Evolutionary conservation across 2,888 invertebrate species (phyloP).

Genomic region (Craniophora ligustri): DNA sequence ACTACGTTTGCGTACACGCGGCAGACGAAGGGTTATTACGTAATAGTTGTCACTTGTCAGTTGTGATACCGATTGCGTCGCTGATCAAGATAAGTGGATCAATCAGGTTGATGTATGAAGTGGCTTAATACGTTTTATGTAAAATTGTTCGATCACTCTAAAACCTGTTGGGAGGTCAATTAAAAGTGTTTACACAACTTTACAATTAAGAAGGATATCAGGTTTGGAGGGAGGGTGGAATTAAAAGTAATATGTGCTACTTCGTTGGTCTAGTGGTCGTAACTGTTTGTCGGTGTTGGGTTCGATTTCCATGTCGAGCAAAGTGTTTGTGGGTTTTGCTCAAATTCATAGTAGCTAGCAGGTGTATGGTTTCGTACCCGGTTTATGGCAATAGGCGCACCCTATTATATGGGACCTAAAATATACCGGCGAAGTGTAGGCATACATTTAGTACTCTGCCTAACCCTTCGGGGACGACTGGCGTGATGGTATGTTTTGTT

Average conservation of each 20-base stretch:
- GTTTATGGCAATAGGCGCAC: no score
- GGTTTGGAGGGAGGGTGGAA: background rate
- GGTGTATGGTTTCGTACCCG: no score
- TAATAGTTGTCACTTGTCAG: slow-evolving; percentile 41
- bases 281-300: no score
- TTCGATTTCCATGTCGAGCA: no score
- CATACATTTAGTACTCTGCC: no score
- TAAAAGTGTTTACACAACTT: slow-evolving; percentile 8
- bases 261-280: no score
- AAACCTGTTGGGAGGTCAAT: slow-evolving; percentile 19
- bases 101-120: slow-evolving; percentile 26
- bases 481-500: no score
- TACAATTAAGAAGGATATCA: background rate
- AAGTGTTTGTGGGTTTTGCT: no score
- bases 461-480: no score
- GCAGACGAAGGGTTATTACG: slow-evolving; percentile 37
- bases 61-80: slow-evolving; percentile 22
- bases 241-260: background rate
- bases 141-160: slow-evolving; percentile 11
- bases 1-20: slow-evolving; percentile 28
- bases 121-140: slow-evolving; percentile 21
- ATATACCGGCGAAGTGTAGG: no score
- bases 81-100: slow-evolving; percentile 38
- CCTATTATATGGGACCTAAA: no score
- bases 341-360: no score